Evolutionary conservation across 92 coral and sea anemone genomes (phyloP).

Genomic region (Hydrozoanthus gracilis): DNA sequence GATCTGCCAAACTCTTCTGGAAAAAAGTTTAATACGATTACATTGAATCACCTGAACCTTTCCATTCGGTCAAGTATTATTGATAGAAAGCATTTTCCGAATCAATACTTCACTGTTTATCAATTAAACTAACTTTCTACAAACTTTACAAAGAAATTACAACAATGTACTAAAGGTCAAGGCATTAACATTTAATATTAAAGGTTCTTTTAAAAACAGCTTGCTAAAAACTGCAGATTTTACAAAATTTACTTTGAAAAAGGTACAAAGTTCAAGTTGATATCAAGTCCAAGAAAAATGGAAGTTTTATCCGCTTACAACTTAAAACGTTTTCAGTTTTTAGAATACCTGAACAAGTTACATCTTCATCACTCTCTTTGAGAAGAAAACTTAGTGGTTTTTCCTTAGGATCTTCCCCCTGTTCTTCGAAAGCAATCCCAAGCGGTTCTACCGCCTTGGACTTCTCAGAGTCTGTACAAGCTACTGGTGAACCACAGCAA

Average conservation of each 20-base stretch:
- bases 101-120: no score
- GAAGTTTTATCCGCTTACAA: not conserved
- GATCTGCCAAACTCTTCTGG: conserved; percentile 20
- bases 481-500: conserved; percentile 1
- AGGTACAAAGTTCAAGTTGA: no score
- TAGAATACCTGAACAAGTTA: conserved; percentile 30
- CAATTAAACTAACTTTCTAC: no score
- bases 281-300: not conserved
- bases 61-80: no score
- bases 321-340: not conserved
- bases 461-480: conserved; percentile 19
- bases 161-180: no score
- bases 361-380: conserved; percentile 24
- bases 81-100: no score
- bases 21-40: not conserved
- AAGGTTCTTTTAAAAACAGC: no score
- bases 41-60: no score
- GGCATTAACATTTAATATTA: no score
- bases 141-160: no score
- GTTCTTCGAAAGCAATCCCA: conserved; percentile 24
- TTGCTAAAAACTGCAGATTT: not conserved
- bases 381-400: not conserved
- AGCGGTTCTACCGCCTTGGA: conserved; percentile 3
- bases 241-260: not conserved
- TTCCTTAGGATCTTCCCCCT: not conserved